phyloP scores from a whole-genome alignment of 2,797 vertebrate species.

The Lutjanus argentimaculatus region DNA sequence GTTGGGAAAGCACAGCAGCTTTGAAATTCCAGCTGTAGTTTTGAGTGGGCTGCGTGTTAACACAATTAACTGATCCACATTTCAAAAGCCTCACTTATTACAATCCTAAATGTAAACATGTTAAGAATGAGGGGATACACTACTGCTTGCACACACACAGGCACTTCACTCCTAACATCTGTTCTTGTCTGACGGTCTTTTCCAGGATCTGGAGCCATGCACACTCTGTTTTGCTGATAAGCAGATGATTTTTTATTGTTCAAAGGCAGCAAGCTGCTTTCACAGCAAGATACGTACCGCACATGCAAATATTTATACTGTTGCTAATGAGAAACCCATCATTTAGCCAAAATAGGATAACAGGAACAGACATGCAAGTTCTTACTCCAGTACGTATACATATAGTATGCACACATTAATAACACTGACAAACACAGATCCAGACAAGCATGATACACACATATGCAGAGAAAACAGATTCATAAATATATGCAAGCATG shows the following conservation, averaged over 20 bases:
- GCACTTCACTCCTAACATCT: constrained; percentile 66
- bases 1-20: constrained; percentile 23
- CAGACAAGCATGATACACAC: constrained; percentile 12
- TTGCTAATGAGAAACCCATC: constrained; percentile 71
- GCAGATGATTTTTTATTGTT: constrained; percentile 74
- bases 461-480: constrained; percentile 19
- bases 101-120: constrained; percentile 72
- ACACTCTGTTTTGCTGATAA: constrained; percentile 69
- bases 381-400: constrained; percentile 2
- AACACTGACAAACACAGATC: constrained; percentile 26
- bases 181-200: constrained; percentile 61
- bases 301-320: constrained; percentile 72
- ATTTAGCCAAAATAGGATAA: constrained; percentile 62
- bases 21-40: constrained; percentile 56
- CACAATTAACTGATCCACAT: constrained; percentile 62
- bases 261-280: constrained; percentile 74
- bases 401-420: constrained; percentile 23
- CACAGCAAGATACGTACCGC: constrained; percentile 67
- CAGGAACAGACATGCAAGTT: constrained; percentile 34
- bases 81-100: constrained; percentile 70
- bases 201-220: constrained; percentile 41
- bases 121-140: constrained; percentile 46
- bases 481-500: constrained; percentile 2
- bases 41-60: constrained; percentile 57
- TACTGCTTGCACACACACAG: constrained; percentile 11